Base-by-base conservation (phyloP, 1,140 invertebrate genomes). In the Oscheius sp. region DNA sequence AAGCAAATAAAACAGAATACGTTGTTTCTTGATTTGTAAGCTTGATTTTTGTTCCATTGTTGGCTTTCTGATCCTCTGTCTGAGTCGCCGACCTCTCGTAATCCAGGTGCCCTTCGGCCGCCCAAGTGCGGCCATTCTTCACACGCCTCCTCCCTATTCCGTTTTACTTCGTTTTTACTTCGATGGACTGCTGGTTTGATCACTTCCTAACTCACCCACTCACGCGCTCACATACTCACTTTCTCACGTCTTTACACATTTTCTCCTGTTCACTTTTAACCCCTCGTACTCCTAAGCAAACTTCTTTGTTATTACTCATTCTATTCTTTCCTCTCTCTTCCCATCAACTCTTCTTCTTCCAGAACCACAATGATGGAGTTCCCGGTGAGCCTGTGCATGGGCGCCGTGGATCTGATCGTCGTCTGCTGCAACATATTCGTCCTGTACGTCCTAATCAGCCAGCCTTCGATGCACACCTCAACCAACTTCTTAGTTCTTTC, bases 401-500 rank as follows among this genome's bases (percentile, higher is more conserved):
- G 78, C n/a, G 55, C 74, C 26, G 80, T 83, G 2, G 79, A 83
- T 52, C 42, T 81, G 20, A 38, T 84, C 28, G 81, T 83, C 20
- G 81, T 83, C 26, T 82, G 79, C 62, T 82, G 81, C 36, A 83
- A 83, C 65, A 52, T 82, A 15, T 78, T 80, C 45, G 81, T 83
- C 23, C 68, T 83, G n/a, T 84, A 84, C 66, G 74, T 84, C 3
- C 38, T 83, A 26, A 66, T 84, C 42, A 72, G 66, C 13, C 82
- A 83, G 59, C 77, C 79, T 42, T 69, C 77, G 4, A 65, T 83
- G n/a, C 82, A 82, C 58, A 84, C 80, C 26, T 76, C 80, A 20
- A 83, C 81, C 15, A 83, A 83, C 68, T 77, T 70, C 29, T 79
- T 83, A 49, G 82, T 83, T 2, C 69, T 84, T 26, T 84, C 82